phyloP scores from a whole-genome alignment of 2,797 vertebrate genomes.

The Todus mexicanus region DNA sequence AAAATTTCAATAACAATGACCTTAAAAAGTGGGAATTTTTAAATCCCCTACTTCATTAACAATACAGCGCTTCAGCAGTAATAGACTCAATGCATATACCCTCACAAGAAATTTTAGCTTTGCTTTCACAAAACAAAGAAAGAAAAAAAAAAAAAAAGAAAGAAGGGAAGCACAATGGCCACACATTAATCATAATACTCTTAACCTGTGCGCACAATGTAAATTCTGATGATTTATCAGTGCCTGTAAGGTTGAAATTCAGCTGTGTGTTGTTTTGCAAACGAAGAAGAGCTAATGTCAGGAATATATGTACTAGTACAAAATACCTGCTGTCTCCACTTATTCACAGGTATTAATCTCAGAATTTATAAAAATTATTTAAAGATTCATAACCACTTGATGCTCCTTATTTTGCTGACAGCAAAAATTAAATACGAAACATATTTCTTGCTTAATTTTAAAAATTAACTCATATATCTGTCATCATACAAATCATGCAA shows the following conservation, averaged over 20 bases:
- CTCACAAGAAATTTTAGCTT: neutral
- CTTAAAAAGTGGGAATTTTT: neutral
- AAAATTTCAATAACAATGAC: neutral
- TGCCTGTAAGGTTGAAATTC: neutral
- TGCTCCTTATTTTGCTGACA: neutral
- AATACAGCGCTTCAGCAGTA: neutral
- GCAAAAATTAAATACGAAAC: neutral
- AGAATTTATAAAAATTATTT: conserved; percentile 22
- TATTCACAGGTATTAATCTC: neutral
- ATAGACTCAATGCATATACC: neutral
- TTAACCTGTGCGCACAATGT: neutral
- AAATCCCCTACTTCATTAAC: neutral
- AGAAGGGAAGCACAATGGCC: neutral
- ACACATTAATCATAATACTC: neutral
- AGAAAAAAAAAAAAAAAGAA: too few species aligned
- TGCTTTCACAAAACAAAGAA: neutral
- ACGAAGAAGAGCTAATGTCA: neutral
- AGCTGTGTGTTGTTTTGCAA: neutral
- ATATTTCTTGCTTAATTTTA: neutral
- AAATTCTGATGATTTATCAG: neutral
- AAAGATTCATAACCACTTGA: neutral
- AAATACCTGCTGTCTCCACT: neutral
- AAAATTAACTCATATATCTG: neutral
- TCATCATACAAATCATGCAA: neutral
- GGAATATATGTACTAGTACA: neutral